These are phyloP conservation scores for Pristionchus exspectatus DNA, from an alignment of 2,888 invertebrate genomes.

Conservation along the genomic window DNA sequence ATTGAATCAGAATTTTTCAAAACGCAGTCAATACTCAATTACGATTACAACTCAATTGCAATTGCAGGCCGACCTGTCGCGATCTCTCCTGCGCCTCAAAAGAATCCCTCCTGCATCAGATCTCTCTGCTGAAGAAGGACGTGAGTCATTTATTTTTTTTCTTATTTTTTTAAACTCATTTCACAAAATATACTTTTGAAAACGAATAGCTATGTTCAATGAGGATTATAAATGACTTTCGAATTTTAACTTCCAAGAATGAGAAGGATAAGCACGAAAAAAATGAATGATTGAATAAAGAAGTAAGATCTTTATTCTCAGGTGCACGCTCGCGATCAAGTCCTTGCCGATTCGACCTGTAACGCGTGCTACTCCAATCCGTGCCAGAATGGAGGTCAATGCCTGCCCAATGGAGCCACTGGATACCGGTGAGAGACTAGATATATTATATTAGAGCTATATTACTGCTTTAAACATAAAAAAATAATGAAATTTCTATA, in stretches of 20 bases:
- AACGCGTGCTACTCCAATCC: slow-evolving; percentile 58
- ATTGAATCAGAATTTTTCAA: too few relatives aligned
- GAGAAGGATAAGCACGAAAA: too few relatives aligned
- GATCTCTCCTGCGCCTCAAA: slow-evolving; percentile 39
- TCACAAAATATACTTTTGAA: neutral
- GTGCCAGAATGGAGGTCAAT: slow-evolving; percentile 66
- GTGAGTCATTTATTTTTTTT: neutral
- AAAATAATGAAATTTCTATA: too few relatives aligned
- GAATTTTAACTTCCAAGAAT: too few relatives aligned
- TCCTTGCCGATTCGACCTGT: slow-evolving; percentile 27
- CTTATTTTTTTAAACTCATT: neutral
- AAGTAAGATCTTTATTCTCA: neutral
- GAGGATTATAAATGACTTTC: neutral
- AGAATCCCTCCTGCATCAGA: slow-evolving; percentile 25
- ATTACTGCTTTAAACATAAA: neutral
- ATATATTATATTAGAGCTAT: neutral
- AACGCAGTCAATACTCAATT: too few relatives aligned
- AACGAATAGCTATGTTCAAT: neutral
- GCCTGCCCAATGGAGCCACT: slow-evolving; percentile 59
- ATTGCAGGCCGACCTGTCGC: slow-evolving; percentile 46
- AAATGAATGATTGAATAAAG: neutral
- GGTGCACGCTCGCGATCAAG: neutral
- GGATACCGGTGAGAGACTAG: neutral
- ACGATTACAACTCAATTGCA: too few relatives aligned
- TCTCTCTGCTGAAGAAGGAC: slow-evolving; percentile 23